Base-by-base conservation (phyloP, 1,140 invertebrate genomes). In the Drosophila erecta region DNA sequence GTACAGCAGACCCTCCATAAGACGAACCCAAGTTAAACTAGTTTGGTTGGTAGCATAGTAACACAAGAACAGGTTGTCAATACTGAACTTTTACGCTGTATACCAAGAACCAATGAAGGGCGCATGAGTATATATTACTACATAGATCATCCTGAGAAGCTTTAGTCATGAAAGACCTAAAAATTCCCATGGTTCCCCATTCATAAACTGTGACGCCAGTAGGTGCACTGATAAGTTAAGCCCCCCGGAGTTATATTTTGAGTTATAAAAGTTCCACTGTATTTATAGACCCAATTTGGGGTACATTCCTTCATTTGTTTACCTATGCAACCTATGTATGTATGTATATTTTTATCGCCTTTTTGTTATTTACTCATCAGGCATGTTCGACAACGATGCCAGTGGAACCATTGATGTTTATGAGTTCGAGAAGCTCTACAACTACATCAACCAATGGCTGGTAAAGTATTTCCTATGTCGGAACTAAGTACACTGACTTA, bases 371-470 rank as follows among this genome's bases (percentile, higher is more conserved):
- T 69, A 73, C 57, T 59, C 51, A 20, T 27, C n/a, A 96, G 96
- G 95, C 62, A 97, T 98, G 96, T 98, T 98, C 94, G 97, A 98
- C 91, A 94, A 94, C 77, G 96, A 97, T 89, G 94, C 95, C 76
- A 95, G 94, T 71, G 97, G 97, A n/a, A 95, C 95, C n/a, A 98
- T 98, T 77, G 96, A 97, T 92, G 57, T 98, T 0, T 93, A 95
- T 79, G 97, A 98, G 93, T 98, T 98, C 92, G 95, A 96, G 83
- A 95, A 96, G 77, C 93, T 98, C 8, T 98, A 96, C 93, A 96
- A 95, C 51, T 98, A 98, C 85, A 96, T 98, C 37, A 97, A 97
- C 90, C 95, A 97, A 78, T 98, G 97, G 97, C 93, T 97, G 14
- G 49, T 51, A 35, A 51, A 24, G 14, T 35, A 30, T 30, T 30